Conservation (phyloP, 37 sponge, comb jelly and placozoan genomes). For the Geodia barretti region DNA sequence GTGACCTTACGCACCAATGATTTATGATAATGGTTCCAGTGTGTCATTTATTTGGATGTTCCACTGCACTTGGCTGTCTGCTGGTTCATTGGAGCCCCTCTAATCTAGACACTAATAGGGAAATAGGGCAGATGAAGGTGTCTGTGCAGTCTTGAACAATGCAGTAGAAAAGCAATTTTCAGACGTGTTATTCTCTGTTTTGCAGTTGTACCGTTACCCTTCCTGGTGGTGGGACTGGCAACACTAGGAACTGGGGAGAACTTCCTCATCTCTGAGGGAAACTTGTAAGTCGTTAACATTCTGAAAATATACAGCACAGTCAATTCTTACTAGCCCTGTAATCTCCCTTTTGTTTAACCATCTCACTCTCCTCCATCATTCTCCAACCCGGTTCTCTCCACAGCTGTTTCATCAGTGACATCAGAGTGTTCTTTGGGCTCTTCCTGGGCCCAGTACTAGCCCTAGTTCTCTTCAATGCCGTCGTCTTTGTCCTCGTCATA, state of each 20-base stretch:
- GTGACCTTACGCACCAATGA: too few relatives aligned
- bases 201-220: conserved; percentile 44
- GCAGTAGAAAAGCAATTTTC: too few relatives aligned
- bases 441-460: conserved; percentile 51
- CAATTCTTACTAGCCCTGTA: too few relatives aligned
- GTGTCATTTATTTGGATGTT: too few relatives aligned
- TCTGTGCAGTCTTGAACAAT: too few relatives aligned
- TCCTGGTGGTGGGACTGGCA: conserved; percentile 30
- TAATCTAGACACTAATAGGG: not conserved
- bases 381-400: not conserved
- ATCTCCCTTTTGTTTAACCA: too few relatives aligned
- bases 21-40: too few relatives aligned
- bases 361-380: not conserved
- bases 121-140: not conserved
- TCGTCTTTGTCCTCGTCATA: conserved; percentile 40
- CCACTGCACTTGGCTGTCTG: too few relatives aligned
- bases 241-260: conserved; percentile 38
- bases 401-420: conserved; percentile 65
- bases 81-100: too few relatives aligned
- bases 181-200: not conserved
- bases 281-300: not conserved
- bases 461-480: conserved; percentile 43
- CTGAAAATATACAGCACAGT: too few relatives aligned
- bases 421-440: conserved; percentile 33
- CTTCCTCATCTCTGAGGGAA: conserved; percentile 9